Conservation (phyloP, 2,797 vertebrate species). For the Numenius phaeopus region DNA sequence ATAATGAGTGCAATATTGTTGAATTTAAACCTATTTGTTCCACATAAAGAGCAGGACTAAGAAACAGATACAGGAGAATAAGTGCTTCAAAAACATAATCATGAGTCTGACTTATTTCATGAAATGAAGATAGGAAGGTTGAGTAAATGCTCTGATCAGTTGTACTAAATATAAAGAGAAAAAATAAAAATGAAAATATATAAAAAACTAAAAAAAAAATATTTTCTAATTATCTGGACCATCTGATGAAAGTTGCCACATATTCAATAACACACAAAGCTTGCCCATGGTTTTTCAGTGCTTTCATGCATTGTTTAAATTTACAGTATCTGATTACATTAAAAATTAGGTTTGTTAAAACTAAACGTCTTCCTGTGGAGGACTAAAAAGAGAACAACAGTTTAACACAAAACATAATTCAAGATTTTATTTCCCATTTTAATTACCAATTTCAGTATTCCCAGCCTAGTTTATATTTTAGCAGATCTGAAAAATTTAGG, state of each 20-base stretch:
- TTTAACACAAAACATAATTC: not conserved
- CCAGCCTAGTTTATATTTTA: not conserved
- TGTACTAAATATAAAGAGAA: not conserved
- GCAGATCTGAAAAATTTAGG: not conserved
- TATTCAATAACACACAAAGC: not conserved
- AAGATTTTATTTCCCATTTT: not conserved
- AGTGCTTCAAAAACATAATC: not conserved
- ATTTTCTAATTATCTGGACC: not conserved
- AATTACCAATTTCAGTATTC: not conserved
- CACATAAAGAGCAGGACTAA: not conserved
- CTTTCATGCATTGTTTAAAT: not conserved
- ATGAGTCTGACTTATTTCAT: not conserved
- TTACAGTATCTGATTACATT: not conserved
- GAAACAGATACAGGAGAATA: not conserved
- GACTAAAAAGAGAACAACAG: not conserved
- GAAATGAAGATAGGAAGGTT: not conserved
- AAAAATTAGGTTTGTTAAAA: not conserved
- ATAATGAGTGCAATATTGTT: not conserved
- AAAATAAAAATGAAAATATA: too few relatives aligned
- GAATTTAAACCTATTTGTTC: constrained; percentile 46
- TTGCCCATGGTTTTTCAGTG: not conserved
- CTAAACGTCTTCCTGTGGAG: not conserved
- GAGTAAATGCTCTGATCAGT: not conserved
- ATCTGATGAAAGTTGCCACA: not conserved
- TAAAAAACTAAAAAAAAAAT: too few relatives aligned